phyloP scores from a whole-genome alignment of 2,888 invertebrate genomes.

The Sipunculus nudus region DNA sequence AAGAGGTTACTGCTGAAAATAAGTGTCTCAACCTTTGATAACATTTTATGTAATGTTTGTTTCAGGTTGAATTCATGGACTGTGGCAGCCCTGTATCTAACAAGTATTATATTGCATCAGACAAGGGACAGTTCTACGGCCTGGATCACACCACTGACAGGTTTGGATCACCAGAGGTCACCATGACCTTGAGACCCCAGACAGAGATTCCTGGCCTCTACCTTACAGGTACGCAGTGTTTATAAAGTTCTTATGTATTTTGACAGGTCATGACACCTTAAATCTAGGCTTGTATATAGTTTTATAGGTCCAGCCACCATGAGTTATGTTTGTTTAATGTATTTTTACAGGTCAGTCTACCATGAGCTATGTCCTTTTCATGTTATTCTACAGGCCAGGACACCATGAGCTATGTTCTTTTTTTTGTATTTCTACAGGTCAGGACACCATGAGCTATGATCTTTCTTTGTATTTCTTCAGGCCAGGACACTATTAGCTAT shows the following conservation, averaged over 20 bases:
- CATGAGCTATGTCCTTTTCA: not conserved
- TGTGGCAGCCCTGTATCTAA: constrained; percentile 58
- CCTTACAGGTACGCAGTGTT: constrained; percentile 60
- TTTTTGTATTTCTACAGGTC: constrained; percentile 53
- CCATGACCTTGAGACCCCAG: constrained; percentile 56
- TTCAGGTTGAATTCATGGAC: constrained; percentile 55
- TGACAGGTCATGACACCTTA: too few relatives aligned
- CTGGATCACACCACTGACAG: constrained; percentile 49
- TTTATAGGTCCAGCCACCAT: too few relatives aligned
- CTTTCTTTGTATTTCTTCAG: too few relatives aligned
- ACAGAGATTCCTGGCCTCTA: constrained; percentile 63
- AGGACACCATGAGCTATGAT: constrained; percentile 56
- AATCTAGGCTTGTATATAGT: too few relatives aligned
- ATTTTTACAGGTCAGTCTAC: not conserved
- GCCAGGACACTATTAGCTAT: too few relatives aligned
- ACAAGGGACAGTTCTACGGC: constrained; percentile 59
- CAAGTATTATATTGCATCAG: constrained; percentile 54
- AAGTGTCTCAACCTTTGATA: too few relatives aligned
- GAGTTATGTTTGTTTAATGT: not conserved
- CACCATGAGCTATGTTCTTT: constrained; percentile 50
- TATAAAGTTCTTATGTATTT: too few relatives aligned
- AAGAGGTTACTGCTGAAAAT: too few relatives aligned
- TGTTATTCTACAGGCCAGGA: constrained; percentile 60
- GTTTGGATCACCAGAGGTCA: constrained; percentile 47
- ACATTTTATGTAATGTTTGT: too few relatives aligned